Percentiles rank a stretch among this genome's conserved stretches.
Conservation (phyloP, 2,888 invertebrate genomes). For the Meteorus cinctellus region DNA sequence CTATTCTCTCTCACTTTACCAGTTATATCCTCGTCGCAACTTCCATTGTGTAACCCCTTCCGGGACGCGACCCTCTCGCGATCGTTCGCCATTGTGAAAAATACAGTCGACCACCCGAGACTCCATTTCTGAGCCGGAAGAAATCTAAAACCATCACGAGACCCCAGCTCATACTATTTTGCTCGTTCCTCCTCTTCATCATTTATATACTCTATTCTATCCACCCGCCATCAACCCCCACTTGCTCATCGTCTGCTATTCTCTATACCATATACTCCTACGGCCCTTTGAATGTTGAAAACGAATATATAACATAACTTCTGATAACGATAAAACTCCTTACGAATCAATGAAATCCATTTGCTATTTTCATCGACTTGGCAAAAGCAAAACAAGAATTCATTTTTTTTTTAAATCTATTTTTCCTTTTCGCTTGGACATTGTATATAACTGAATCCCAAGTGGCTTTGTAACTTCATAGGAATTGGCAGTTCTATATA, state of each 20-base stretch:
- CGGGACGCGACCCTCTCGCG: constrained; percentile 47
- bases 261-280: neutral
- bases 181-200: neutral
- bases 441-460: too few relatives aligned
- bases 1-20: constrained; percentile 34
- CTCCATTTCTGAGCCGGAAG: constrained; percentile 6
- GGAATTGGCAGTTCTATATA: too few relatives aligned
- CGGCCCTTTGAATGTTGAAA: constrained; percentile 5
- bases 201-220: neutral
- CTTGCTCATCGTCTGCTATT: neutral
- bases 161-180: neutral
- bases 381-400: constrained; percentile 3
- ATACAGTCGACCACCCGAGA: constrained; percentile 49
- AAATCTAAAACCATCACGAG: constrained; percentile 16
- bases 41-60: constrained; percentile 40
- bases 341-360: constrained; percentile 34
- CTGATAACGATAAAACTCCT: constrained; percentile 22
- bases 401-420: constrained; percentile 13
- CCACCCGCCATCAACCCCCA: neutral
- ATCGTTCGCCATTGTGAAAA: constrained; percentile 57
- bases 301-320: constrained; percentile 22
- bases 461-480: too few relatives aligned
- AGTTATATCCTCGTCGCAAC: constrained; percentile 27
- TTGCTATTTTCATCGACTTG: constrained; percentile 32
- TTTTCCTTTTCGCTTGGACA: neutral